Conservation (phyloP, 2,888 invertebrate species). For the Scelioninae gen. 2 region DNA sequence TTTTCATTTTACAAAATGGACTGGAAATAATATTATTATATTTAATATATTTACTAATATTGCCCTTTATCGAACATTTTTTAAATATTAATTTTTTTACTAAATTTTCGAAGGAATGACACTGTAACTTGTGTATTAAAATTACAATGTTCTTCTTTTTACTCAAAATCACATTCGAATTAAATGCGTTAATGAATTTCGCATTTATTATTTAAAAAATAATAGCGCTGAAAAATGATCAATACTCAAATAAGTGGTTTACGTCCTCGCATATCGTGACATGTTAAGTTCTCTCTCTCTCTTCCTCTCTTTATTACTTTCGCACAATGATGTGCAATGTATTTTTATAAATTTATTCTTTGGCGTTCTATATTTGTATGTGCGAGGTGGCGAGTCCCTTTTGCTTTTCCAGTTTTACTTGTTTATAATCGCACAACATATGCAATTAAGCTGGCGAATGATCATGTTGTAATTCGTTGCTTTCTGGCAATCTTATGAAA, state of each 20-base stretch:
- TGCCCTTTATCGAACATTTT: slow-evolving; percentile 6
- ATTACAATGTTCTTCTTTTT: neutral
- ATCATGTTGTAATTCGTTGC: slow-evolving; percentile 73
- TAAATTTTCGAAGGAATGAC: slow-evolving; percentile 1
- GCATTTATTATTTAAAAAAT: neutral
- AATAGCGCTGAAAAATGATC: slow-evolving; percentile 4
- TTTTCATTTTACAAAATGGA: too few species aligned
- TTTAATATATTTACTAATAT: slow-evolving; percentile 3
- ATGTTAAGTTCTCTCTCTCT: slow-evolving; percentile 44
- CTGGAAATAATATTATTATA: too few species aligned
- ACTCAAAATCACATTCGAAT: neutral
- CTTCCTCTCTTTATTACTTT: slow-evolving; percentile 42
- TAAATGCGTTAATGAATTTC: slow-evolving; percentile 1
- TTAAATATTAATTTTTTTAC: neutral
- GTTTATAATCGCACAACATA: slow-evolving; percentile 48
- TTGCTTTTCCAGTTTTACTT: slow-evolving; percentile 14
- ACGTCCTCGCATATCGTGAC: slow-evolving; percentile 40
- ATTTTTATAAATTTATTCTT: slow-evolving; percentile 51
- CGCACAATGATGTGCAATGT: slow-evolving; percentile 25
- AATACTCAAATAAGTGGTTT: slow-evolving; percentile 44
- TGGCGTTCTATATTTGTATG: slow-evolving; percentile 54
- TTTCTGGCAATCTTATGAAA: slow-evolving; percentile 76
- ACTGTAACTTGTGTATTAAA: neutral
- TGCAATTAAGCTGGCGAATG: slow-evolving; percentile 68
- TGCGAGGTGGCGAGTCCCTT: slow-evolving; percentile 60